Percentiles rank a stretch among this genome's conserved stretches.
phyloP scores from a whole-genome alignment of 2,888 invertebrate species.

The Venusia cambrica region DNA sequence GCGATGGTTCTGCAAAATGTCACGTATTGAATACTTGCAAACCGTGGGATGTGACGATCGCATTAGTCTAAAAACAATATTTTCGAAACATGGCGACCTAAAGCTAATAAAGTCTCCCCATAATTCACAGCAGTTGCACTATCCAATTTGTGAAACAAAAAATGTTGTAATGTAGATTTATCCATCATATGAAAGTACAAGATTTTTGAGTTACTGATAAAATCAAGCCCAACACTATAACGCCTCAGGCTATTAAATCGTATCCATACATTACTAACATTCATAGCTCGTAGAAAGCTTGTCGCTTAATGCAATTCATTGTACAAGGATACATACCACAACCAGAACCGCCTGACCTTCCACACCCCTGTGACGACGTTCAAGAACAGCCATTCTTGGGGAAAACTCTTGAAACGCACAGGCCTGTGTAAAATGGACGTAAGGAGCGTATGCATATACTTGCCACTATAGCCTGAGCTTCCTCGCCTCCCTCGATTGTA shows the following conservation, averaged over 20 bases:
- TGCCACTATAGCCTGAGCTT: slow-evolving; percentile 41
- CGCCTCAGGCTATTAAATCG: slow-evolving; percentile 64
- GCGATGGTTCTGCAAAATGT: too few relatives aligned
- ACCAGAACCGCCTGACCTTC: slow-evolving; percentile 40
- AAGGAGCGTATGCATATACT: slow-evolving; percentile 49
- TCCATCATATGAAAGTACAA: too few relatives aligned
- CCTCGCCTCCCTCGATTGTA: slow-evolving; percentile 26
- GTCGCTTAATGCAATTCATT: slow-evolving; percentile 77
- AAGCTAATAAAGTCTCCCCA: too few relatives aligned
- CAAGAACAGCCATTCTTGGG: slow-evolving; percentile 27
- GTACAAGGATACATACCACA: slow-evolving; percentile 61
- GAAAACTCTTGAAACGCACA: slow-evolving; percentile 32
- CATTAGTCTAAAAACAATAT: too few relatives aligned
- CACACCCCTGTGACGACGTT: slow-evolving; percentile 26
- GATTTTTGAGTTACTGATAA: slow-evolving; percentile 18
- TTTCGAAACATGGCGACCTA: too few relatives aligned
- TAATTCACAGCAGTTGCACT: too few relatives aligned
- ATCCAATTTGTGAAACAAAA: too few relatives aligned
- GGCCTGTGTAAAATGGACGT: slow-evolving; percentile 39
- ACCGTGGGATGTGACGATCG: too few relatives aligned
- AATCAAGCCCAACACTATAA: slow-evolving; percentile 42
- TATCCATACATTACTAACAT: slow-evolving; percentile 71
- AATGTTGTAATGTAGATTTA: too few relatives aligned
- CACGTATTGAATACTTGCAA: too few relatives aligned
- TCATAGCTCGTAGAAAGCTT: slow-evolving; percentile 63